A percentile compares a stretch with the other conserved stretches of the same genome.
These are phyloP conservation scores for Eurypyga helias DNA, from an alignment of 2,113 vertebrate genomes.

Conservation along the genomic window DNA sequence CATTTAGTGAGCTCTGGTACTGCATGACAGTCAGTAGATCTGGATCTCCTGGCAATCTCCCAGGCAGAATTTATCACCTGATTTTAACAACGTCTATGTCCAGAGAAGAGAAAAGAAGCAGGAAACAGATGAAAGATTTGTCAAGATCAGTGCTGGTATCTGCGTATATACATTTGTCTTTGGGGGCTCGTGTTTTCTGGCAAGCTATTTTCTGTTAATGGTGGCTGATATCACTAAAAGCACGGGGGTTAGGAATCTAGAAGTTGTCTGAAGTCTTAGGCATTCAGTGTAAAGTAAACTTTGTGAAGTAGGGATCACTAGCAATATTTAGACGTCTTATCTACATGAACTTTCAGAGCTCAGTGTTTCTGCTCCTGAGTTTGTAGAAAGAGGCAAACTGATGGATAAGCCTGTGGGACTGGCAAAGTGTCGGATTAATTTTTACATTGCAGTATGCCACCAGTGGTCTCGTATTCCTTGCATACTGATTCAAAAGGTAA, in stretches of 20 bases:
- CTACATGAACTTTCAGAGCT: background rate
- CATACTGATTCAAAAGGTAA: background rate
- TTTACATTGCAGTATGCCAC: background rate
- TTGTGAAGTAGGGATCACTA: background rate
- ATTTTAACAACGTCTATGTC: background rate
- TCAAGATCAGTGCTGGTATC: background rate
- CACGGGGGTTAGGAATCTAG: background rate
- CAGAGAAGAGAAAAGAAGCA: background rate
- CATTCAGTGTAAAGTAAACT: background rate
- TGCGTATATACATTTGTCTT: background rate
- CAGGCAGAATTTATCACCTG: background rate
- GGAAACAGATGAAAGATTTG: background rate
- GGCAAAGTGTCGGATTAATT: background rate
- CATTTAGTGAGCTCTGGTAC: accelerated
- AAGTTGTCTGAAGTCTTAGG: background rate
- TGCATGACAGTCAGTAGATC: background rate
- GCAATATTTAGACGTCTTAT: background rate
- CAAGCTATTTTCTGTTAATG: background rate
- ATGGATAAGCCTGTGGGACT: background rate
- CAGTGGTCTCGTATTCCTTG: background rate
- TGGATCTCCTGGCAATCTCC: background rate
- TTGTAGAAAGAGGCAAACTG: background rate
- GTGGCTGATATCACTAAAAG: background rate
- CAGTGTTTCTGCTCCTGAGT: background rate
- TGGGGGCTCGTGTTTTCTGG: background rate